Evolutionary conservation across 2,888 invertebrate species (phyloP).

Genomic region (Caenorhabditis auriculariae): DNA sequence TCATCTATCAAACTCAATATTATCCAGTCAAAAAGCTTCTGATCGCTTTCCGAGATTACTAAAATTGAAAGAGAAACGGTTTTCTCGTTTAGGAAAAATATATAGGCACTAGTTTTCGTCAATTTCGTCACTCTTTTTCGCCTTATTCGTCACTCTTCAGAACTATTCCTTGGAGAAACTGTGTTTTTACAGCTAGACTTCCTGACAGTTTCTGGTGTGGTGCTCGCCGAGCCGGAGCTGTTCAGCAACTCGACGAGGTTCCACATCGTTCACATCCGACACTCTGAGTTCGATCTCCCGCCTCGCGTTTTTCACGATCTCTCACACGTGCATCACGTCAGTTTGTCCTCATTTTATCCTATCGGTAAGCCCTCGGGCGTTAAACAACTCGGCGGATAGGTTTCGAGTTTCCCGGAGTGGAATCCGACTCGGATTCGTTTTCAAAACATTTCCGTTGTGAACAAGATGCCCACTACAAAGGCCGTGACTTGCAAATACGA

Average conservation of each 20-base stretch:
- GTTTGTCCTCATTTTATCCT: too few relatives aligned
- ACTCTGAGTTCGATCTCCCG: conserved; percentile 35
- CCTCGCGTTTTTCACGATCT: conserved; percentile 25
- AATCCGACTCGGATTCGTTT: too few relatives aligned
- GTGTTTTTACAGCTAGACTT: conserved; percentile 30
- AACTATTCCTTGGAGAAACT: neutral
- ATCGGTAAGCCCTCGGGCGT: too few relatives aligned
- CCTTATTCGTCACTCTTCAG: neutral
- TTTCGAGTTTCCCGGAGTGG: too few relatives aligned
- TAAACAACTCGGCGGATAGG: too few relatives aligned
- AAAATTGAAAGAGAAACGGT: neutral
- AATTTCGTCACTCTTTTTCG: neutral
- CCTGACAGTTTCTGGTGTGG: conserved; percentile 33
- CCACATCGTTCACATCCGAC: conserved; percentile 33
- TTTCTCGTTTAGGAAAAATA: neutral
- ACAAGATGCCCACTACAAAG: too few relatives aligned
- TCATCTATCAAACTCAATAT: too few relatives aligned
- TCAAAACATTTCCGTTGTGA: too few relatives aligned
- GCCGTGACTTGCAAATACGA: too few relatives aligned
- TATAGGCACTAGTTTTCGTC: neutral
- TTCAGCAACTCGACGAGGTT: conserved; percentile 41
- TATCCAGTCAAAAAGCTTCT: too few relatives aligned
- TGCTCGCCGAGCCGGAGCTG: conserved; percentile 36
- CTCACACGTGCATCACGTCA: too few relatives aligned
- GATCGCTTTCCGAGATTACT: too few relatives aligned